Percentiles rank a stretch among this genome's conserved stretches.
phyloP scores from a whole-genome alignment of 2,113 vertebrate species.

The Lontra canadensis region DNA sequence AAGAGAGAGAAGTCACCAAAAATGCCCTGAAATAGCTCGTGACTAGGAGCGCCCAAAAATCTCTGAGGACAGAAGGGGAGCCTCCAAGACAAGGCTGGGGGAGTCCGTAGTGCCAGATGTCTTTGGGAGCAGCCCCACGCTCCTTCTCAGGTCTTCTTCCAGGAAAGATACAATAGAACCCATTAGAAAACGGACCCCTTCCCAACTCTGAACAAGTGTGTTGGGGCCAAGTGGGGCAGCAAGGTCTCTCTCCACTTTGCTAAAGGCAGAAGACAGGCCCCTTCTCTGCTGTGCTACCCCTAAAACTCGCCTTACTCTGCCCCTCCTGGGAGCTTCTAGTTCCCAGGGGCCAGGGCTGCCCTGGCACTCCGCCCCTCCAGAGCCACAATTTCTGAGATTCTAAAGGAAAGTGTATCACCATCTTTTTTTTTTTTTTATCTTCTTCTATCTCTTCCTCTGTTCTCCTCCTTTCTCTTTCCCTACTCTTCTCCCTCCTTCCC shows the following conservation, averaged over 20 bases:
- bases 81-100: background rate
- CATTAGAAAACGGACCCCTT: background rate
- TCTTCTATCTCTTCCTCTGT: background rate
- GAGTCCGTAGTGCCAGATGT: background rate
- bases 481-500: background rate
- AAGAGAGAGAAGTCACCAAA: background rate
- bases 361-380: background rate
- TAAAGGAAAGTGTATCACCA: background rate
- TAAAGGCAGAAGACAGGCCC: background rate
- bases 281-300: background rate
- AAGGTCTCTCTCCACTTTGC: background rate
- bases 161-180: background rate
- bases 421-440: background rate
- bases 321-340: background rate
- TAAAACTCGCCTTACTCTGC: background rate
- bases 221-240: background rate
- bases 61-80: background rate
- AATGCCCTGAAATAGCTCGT: background rate
- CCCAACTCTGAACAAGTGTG: background rate
- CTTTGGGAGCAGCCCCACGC: background rate
- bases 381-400: background rate
- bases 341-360: background rate
- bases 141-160: background rate
- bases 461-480: background rate
- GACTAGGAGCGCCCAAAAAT: background rate